phyloP scores from a whole-genome alignment of 2,113 vertebrate species.

The Oreochromis tanganicae region DNA sequence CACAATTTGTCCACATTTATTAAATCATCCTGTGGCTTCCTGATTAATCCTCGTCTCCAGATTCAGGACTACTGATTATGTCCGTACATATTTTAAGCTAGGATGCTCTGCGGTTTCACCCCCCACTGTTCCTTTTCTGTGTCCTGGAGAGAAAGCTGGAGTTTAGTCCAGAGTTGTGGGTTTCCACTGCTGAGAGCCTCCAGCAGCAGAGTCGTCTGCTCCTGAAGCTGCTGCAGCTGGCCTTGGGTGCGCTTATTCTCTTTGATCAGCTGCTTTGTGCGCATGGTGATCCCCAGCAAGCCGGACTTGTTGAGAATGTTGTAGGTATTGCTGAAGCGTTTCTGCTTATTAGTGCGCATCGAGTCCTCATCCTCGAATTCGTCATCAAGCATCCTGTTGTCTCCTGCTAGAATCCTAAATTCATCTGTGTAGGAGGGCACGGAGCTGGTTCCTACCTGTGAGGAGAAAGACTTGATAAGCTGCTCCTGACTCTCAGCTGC shows the following conservation, averaged over 20 bases:
- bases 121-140: slow-evolving; percentile 36
- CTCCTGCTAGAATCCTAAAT: not conserved
- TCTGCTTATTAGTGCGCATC: slow-evolving; percentile 69
- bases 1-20: not conserved
- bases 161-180: slow-evolving; percentile 82
- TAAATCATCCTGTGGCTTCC: not conserved
- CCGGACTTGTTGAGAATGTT: slow-evolving; percentile 83
- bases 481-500: not conserved
- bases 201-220: slow-evolving; percentile 82
- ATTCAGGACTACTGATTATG: not conserved
- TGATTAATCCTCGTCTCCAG: not conserved
- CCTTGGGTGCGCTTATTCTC: slow-evolving; percentile 86
- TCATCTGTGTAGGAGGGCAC: slow-evolving; percentile 8
- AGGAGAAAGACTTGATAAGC: not conserved
- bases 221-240: slow-evolving; percentile 81
- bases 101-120: not conserved
- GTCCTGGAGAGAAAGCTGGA: slow-evolving; percentile 77
- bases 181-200: slow-evolving; percentile 81
- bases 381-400: not conserved
- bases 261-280: slow-evolving; percentile 89
- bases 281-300: slow-evolving; percentile 86
- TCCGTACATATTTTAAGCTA: not conserved
- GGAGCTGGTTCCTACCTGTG: not conserved
- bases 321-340: slow-evolving; percentile 87
- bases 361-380: slow-evolving; percentile 36